Evolutionary conservation across 2,888 invertebrate species (phyloP).

Genomic region (Alentia gelatinosa): DNA sequence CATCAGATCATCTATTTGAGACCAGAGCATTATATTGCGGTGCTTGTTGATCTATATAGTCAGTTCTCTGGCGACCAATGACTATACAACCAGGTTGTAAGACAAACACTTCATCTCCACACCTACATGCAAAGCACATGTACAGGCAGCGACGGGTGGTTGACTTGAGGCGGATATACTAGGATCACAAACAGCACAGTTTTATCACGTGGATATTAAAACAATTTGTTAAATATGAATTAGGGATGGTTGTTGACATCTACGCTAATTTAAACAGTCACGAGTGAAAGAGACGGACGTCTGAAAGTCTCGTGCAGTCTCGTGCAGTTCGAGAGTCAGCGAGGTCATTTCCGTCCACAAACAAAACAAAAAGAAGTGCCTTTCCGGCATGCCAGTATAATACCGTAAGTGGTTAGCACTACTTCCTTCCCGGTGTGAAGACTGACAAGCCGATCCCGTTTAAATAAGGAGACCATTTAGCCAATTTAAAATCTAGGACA

Average conservation of each 20-base stretch:
- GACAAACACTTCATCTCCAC: not conserved
- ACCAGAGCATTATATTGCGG: not conserved
- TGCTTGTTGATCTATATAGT: not conserved
- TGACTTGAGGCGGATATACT: not conserved
- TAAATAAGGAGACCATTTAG: too few species aligned
- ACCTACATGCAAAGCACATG: not conserved
- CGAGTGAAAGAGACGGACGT: not conserved
- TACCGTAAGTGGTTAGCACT: not conserved
- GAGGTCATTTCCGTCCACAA: constrained; percentile 20
- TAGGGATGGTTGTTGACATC: not conserved
- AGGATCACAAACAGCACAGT: not conserved
- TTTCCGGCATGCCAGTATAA: not conserved
- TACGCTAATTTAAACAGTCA: not conserved
- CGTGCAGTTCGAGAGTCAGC: constrained; percentile 21
- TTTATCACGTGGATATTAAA: not conserved
- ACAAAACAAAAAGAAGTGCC: not conserved
- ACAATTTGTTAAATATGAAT: not conserved
- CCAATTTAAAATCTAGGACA: too few species aligned
- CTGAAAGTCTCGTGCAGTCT: not conserved
- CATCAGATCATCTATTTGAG: not conserved
- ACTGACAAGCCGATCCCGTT: too few species aligned
- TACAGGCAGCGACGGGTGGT: not conserved
- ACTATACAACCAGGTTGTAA: not conserved
- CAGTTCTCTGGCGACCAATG: constrained; percentile 4
- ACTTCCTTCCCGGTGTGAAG: not conserved